Evolutionary conservation across 2,113 vertebrate species (phyloP).

Genomic region (Gadus macrocephalus): DNA sequence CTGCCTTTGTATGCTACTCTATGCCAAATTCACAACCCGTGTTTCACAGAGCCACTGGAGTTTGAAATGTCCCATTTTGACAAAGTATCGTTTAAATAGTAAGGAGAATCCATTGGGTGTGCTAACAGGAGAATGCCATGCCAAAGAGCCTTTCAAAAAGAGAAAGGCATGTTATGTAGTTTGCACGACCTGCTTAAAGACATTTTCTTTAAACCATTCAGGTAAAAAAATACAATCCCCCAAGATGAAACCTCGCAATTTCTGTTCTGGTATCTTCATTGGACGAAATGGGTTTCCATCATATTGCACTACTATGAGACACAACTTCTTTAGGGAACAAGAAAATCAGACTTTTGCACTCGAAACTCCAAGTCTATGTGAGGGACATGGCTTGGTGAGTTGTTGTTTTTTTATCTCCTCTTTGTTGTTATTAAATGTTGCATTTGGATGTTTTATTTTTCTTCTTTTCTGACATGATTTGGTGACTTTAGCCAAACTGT

Average conservation of each 20-base stretch:
- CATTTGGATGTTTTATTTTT: constrained; percentile 48
- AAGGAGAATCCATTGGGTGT: no score
- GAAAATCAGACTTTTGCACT: constrained; percentile 59
- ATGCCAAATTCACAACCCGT: background rate
- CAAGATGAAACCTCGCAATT: constrained; percentile 6
- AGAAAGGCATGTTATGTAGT: no score
- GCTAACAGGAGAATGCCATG: no score
- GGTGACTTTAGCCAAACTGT: constrained; percentile 33
- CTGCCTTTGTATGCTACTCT: no score
- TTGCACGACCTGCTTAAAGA: no score
- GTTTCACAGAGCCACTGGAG: constrained; percentile 52
- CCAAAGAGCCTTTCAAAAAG: constrained; percentile 5
- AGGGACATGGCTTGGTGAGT: constrained; percentile 59
- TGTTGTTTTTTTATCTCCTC: constrained; percentile 15
- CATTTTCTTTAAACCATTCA: no score
- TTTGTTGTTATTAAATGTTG: constrained; percentile 27
- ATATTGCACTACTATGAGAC: constrained; percentile 57
- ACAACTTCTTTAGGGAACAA: constrained; percentile 5
- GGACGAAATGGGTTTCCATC: constrained; percentile 22
- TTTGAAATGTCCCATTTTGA: background rate
- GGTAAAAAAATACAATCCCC: background rate
- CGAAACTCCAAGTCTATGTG: constrained; percentile 61
- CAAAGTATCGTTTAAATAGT: no score
- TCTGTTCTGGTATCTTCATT: constrained; percentile 19
- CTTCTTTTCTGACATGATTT: constrained; percentile 40